These are phyloP conservation scores for Arenaria interpres DNA, from an alignment of 2,113 vertebrate genomes.

Conservation along the genomic window DNA sequence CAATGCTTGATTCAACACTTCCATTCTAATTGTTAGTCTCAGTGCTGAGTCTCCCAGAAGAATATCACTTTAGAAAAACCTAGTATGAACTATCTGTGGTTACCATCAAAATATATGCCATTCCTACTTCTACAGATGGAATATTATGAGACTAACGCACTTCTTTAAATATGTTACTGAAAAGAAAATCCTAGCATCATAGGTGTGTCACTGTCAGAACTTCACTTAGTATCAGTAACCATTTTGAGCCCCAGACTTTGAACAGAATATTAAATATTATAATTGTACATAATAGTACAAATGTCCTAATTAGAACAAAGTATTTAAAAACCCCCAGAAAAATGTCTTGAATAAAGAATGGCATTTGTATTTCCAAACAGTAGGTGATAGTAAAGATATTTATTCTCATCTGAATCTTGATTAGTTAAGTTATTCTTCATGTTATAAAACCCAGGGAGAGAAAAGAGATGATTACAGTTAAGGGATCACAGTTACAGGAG, in stretches of 20 bases:
- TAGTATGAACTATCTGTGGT: not conserved
- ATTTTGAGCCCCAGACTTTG: not conserved
- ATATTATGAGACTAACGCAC: not conserved
- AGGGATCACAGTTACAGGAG: not conserved
- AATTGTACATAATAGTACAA: not conserved
- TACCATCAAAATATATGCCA: not conserved
- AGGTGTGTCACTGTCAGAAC: not conserved
- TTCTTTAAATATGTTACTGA: not conserved
- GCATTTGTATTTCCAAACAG: not conserved
- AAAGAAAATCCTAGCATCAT: not conserved
- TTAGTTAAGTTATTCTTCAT: not conserved
- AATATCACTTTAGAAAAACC: not conserved
- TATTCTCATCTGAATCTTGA: not conserved
- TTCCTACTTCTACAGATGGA: not conserved
- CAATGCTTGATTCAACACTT: not conserved
- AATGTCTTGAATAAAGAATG: not conserved
- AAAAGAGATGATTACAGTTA: not conserved
- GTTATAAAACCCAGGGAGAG: not conserved
- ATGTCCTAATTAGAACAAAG: not conserved
- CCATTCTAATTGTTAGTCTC: not conserved
- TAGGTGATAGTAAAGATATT: not conserved
- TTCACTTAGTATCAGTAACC: not conserved
- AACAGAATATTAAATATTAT: not conserved
- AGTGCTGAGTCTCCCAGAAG: fast-evolving
- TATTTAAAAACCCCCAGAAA: not conserved